phyloP scores from a whole-genome alignment of 2,888 invertebrate species.

The Tiphia femorata region DNA sequence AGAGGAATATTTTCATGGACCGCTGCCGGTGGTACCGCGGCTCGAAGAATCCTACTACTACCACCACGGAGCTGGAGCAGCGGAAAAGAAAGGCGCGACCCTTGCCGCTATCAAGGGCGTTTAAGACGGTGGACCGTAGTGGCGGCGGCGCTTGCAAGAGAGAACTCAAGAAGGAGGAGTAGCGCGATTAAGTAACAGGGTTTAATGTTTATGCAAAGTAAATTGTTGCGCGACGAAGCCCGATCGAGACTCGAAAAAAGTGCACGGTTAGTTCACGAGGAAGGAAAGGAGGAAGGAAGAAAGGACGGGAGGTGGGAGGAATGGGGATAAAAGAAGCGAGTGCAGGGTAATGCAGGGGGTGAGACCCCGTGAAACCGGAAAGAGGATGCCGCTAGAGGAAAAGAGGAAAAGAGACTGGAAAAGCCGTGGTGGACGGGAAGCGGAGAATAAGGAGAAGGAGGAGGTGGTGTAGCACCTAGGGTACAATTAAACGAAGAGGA shows the following conservation, averaged over 20 bases:
- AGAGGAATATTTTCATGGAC: conserved; percentile 3
- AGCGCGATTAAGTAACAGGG: conserved; percentile 50
- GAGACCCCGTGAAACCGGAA: conserved; percentile 24
- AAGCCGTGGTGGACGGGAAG: conserved; percentile 1
- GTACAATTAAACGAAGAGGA: conserved; percentile 62
- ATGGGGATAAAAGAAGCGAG: conserved; percentile 17
- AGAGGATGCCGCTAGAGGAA: conserved; percentile 2
- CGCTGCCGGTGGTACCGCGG: background rate
- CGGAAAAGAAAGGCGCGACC: background rate
- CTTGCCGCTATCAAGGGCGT: conserved; percentile 21
- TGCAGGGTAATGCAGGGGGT: conserved; percentile 16
- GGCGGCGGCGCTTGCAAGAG: conserved; percentile 12
- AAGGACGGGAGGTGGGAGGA: conserved; percentile 1
- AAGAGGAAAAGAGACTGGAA: background rate
- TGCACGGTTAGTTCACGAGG: conserved; percentile 1
- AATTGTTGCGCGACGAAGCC: conserved; percentile 40
- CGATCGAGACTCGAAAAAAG: conserved; percentile 29
- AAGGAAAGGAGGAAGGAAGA: conserved; percentile 1
- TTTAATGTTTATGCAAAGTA: conserved; percentile 53
- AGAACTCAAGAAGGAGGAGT: conserved; percentile 17
- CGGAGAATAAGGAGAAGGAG: conserved; percentile 20
- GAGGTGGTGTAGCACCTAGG: conserved; percentile 25
- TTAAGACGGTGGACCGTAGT: no score
- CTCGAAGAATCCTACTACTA: conserved; percentile 16
- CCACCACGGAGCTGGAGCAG: conserved; percentile 11